These are phyloP conservation scores for Luehdorfia chinensis DNA, from an alignment of 1,140 invertebrate genomes.

Conservation along the genomic window DNA sequence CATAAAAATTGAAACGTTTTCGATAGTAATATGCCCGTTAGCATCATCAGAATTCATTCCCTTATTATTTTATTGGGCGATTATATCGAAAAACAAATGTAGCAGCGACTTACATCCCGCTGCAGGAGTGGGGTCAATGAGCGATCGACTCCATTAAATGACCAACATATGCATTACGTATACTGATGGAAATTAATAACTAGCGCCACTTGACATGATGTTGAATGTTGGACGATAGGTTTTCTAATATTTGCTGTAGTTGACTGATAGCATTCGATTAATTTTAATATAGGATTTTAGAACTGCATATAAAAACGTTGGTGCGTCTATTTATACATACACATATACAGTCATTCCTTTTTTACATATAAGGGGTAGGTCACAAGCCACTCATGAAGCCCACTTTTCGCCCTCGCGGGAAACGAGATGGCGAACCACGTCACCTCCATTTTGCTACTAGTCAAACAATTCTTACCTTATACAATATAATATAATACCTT, in stretches of 20 bases:
- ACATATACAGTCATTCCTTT: neutral
- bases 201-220: conserved; percentile 5
- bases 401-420: too few species aligned
- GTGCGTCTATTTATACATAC: neutral
- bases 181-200: conserved; percentile 26
- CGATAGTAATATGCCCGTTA: neutral
- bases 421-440: too few species aligned
- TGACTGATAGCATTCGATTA: too few species aligned
- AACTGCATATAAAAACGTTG: too few species aligned
- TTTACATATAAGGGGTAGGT: too few species aligned
- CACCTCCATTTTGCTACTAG: too few species aligned
- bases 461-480: too few species aligned
- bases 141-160: conserved; percentile 59
- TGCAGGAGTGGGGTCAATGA: conserved; percentile 54
- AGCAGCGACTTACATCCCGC: conserved; percentile 31
- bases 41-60: conserved; percentile 4
- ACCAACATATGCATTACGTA: conserved; percentile 45
- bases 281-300: too few species aligned
- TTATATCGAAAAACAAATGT: conserved; percentile 52
- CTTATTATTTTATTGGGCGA: conserved; percentile 34
- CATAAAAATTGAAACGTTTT: conserved; percentile 2
- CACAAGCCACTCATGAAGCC: too few species aligned
- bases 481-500: too few species aligned
- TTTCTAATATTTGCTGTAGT: too few species aligned
- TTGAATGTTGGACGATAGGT: too few species aligned